Conservation (phyloP, 1,140 invertebrate genomes). For the Drosophila paulistorum region DNA sequence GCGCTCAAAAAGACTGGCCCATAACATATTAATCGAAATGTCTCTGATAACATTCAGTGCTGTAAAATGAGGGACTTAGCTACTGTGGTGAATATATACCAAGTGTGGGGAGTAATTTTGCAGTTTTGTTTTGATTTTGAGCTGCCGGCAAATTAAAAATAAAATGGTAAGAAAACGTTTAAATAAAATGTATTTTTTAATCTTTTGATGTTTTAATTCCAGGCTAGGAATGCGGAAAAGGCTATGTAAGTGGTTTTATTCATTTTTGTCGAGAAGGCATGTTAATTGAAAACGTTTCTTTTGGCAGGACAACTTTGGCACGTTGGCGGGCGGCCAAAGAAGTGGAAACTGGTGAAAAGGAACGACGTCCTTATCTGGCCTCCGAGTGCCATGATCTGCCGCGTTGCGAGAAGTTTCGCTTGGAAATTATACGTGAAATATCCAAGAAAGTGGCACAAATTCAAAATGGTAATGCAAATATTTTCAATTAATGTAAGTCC, state of each 20-base stretch:
- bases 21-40: no score
- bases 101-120: not conserved
- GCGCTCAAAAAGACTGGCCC: no score
- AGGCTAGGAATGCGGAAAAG: constrained; percentile 92
- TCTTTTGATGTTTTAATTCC: constrained; percentile 21
- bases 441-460: constrained; percentile 99
- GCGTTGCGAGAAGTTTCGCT: constrained; percentile 96
- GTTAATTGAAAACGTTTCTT: no score
- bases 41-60: not conserved
- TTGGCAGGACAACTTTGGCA: constrained; percentile 94
- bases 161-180: constrained; percentile 65
- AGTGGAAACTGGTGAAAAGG: constrained; percentile 91
- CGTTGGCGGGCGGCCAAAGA: constrained; percentile 97
- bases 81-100: not conserved
- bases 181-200: constrained; percentile 18
- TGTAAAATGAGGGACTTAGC: not conserved
- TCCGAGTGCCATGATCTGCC: constrained; percentile 95
- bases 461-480: constrained; percentile 90
- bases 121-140: not conserved
- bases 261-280: not conserved
- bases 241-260: constrained; percentile 89
- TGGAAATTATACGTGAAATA: constrained; percentile 98
- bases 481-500: fast-evolving
- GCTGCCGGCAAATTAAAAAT: constrained; percentile 34
- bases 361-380: constrained; percentile 95